phyloP scores from a whole-genome alignment of 2,113 vertebrate genomes.

The Coracopsis vasa region DNA sequence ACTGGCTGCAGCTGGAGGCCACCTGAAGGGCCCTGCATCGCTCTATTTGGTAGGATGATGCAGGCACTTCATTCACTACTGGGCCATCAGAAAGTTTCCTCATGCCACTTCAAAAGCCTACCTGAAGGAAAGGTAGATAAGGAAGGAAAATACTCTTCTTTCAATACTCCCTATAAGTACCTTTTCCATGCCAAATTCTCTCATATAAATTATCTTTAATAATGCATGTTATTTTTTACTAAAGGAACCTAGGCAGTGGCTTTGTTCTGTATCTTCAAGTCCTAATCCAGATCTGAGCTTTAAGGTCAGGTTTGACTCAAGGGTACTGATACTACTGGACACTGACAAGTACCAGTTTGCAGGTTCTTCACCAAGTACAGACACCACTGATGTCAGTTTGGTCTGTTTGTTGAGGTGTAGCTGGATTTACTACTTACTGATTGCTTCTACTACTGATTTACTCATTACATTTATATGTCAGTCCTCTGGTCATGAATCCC shows the following conservation, averaged over 20 bases:
- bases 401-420: background rate
- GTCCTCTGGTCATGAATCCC: background rate
- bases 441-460: background rate
- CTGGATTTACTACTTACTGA: background rate
- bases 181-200: background rate
- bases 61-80: background rate
- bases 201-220: background rate
- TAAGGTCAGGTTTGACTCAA: background rate
- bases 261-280: background rate
- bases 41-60: background rate
- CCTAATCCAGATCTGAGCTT: background rate
- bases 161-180: background rate
- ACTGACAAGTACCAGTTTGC: background rate
- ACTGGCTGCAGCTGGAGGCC: background rate
- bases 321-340: background rate
- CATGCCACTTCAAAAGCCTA: background rate
- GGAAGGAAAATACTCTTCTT: background rate
- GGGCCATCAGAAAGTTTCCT: background rate
- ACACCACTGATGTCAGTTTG: fast-evolving
- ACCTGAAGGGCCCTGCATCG: background rate
- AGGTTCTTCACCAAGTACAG: fast-evolving
- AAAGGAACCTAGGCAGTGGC: background rate
- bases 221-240: background rate
- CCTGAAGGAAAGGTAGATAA: background rate
- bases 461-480: background rate